Evolutionary conservation across 2,113 vertebrate genomes (phyloP).

Genomic region (Oncorhynchus gorbuscha): DNA sequence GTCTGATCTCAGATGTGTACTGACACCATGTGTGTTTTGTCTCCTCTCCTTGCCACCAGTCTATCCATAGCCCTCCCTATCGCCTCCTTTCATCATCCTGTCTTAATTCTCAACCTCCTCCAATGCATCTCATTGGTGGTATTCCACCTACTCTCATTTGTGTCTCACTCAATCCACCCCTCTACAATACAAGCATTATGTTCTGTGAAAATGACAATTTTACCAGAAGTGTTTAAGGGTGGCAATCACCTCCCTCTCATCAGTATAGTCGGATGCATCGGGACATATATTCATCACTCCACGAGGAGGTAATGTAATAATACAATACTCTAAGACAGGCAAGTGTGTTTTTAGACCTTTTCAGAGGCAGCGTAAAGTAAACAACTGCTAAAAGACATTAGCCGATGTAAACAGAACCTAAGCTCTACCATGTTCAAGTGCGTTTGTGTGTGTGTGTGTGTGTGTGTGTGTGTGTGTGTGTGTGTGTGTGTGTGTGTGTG

Average conservation of each 20-base stretch:
- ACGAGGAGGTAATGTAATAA: constrained; percentile 51
- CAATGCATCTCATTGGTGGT: constrained; percentile 51
- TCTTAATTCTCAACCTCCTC: constrained; percentile 11
- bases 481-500: background rate
- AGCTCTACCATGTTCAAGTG: constrained; percentile 45
- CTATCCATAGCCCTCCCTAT: constrained; percentile 23
- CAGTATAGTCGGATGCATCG: constrained; percentile 68
- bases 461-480: background rate
- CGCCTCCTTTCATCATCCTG: constrained; percentile 40
- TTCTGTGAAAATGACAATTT: constrained; percentile 69
- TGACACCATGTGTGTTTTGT: constrained; percentile 16
- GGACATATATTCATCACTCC: constrained; percentile 70
- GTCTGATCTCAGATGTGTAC: constrained; percentile 39
- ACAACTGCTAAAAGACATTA: constrained; percentile 85
- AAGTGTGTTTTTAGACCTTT: too few species aligned
- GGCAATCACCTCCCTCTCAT: constrained; percentile 46
- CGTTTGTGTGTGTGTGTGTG: background rate
- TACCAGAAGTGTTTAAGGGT: constrained; percentile 27
- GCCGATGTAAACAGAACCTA: constrained; percentile 81
- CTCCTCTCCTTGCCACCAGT: constrained; percentile 28
- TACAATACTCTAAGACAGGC: too few species aligned
- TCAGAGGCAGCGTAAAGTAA: constrained; percentile 63
- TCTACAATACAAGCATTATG: constrained; percentile 47
- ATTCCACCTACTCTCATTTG: constrained; percentile 43
- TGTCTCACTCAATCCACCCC: constrained; percentile 63